Evolutionary conservation across 2,888 invertebrate genomes (phyloP).

Genomic region (Harpalus rufipes): DNA sequence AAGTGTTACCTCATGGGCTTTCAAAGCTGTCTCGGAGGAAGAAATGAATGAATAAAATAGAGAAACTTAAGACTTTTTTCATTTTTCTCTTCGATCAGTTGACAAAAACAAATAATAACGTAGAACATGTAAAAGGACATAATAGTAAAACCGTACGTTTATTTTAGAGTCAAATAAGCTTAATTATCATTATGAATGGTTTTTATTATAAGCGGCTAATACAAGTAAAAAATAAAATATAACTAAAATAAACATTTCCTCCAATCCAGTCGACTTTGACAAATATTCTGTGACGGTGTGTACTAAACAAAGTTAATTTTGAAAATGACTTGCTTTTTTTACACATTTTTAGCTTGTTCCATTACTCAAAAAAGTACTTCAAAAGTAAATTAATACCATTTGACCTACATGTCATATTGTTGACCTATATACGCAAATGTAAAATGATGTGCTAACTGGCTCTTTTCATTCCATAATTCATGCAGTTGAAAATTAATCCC

Average conservation of each 20-base stretch:
- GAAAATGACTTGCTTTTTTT: neutral
- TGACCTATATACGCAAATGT: neutral
- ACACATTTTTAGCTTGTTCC: conserved; percentile 11
- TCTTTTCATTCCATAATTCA: neutral
- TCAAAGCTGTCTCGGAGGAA: no score
- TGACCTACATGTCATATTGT: neutral
- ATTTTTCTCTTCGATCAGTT: no score
- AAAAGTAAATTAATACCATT: conserved; percentile 10
- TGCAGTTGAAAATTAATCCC: neutral
- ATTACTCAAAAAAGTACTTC: neutral
- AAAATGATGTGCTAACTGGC: neutral
- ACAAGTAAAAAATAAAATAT: neutral
- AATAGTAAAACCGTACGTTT: no score
- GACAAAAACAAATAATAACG: no score
- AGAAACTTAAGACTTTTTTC: no score
- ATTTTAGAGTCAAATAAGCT: neutral
- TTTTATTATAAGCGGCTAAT: no score
- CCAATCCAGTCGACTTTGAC: neutral
- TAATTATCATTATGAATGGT: no score
- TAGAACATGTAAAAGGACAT: no score
- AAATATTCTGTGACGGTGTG: neutral
- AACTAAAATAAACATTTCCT: neutral
- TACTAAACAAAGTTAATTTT: conserved; percentile 1
- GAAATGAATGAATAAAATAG: no score
- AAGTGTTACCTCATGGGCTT: no score